Evolutionary conservation across 2,888 invertebrate genomes (phyloP).

Genomic region (Seira sanloemensis): DNA sequence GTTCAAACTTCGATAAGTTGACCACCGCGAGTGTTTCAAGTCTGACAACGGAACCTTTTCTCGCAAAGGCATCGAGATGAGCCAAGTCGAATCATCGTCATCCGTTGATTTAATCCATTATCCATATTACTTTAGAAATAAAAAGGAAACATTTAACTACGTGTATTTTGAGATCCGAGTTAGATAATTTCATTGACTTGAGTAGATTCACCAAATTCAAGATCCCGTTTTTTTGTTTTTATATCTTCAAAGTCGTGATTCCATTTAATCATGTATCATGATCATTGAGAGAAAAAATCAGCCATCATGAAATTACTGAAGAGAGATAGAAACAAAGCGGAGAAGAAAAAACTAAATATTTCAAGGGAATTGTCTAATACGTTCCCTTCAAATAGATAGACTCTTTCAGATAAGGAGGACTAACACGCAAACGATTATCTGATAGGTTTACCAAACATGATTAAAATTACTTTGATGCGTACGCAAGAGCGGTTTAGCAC

Average conservation of each 20-base stretch:
- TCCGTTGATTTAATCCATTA: too few relatives aligned
- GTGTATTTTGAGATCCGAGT: too few relatives aligned
- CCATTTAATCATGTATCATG: constrained; percentile 41
- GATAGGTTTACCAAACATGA: background rate
- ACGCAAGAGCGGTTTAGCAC: background rate
- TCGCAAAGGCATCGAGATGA: too few relatives aligned
- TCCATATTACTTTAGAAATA: too few relatives aligned
- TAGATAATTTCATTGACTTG: too few relatives aligned
- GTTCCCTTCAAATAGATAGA: background rate
- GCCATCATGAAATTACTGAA: constrained; percentile 30
- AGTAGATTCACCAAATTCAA: constrained; percentile 28
- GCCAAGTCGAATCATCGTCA: too few relatives aligned
- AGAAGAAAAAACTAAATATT: background rate
- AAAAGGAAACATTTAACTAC: too few relatives aligned
- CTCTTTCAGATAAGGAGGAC: constrained; percentile 3
- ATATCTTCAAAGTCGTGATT: constrained; percentile 60
- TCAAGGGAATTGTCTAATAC: background rate
- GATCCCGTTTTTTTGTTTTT: constrained; percentile 54
- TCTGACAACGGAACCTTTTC: too few relatives aligned
- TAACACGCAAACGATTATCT: background rate
- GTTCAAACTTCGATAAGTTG: too few relatives aligned
- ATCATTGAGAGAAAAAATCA: constrained; percentile 38
- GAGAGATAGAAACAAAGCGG: background rate
- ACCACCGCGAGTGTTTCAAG: too few relatives aligned
- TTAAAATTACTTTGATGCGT: background rate